Evolutionary conservation across 2,797 vertebrate species (phyloP).

Genomic region (Dendrocincla fuliginosa): DNA sequence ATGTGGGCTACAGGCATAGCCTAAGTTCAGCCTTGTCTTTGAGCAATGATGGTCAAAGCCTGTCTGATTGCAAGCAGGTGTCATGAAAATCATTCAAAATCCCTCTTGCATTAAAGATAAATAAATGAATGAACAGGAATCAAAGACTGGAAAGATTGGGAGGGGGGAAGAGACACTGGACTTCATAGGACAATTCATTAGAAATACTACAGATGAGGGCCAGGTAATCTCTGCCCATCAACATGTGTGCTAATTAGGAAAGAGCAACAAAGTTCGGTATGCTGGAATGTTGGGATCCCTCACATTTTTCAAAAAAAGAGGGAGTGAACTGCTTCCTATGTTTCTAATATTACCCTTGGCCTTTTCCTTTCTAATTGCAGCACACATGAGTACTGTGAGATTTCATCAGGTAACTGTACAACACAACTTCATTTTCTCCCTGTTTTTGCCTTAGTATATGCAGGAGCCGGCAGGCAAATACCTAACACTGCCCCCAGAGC

Average conservation of each 20-base stretch:
- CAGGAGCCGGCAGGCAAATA: background rate
- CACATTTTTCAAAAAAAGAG: background rate
- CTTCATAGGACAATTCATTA: background rate
- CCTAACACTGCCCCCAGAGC: background rate
- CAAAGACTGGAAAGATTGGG: background rate
- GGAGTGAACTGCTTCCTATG: background rate
- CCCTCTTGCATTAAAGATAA: background rate
- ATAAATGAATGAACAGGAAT: background rate
- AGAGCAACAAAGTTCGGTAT: background rate
- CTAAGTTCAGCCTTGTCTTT: background rate
- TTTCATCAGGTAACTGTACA: background rate
- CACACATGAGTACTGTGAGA: background rate
- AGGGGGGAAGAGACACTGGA: background rate
- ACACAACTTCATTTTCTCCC: background rate
- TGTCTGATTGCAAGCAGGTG: background rate
- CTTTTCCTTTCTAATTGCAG: conserved; percentile 12
- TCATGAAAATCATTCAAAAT: background rate
- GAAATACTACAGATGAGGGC: background rate
- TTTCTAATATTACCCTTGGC: background rate
- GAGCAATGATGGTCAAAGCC: background rate
- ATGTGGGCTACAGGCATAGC: accelerated
- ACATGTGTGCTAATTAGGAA: background rate
- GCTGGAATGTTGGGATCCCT: background rate
- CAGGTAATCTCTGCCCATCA: background rate
- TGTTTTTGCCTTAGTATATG: background rate